phyloP scores from a whole-genome alignment of 2,888 invertebrate species.

The Orchesella flavescens region DNA sequence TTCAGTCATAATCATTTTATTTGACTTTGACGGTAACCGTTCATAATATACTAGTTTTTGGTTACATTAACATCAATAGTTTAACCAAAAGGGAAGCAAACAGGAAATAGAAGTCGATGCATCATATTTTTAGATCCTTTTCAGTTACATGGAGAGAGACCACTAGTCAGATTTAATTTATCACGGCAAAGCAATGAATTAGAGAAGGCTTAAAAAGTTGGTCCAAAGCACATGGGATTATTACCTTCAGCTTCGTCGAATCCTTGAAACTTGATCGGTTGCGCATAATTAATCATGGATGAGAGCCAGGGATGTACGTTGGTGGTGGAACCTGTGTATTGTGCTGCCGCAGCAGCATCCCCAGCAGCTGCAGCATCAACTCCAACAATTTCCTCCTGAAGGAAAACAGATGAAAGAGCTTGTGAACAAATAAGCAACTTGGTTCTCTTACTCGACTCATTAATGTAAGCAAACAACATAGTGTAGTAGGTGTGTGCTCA shows the following conservation, averaged over 20 bases:
- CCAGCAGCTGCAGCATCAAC: constrained; percentile 70
- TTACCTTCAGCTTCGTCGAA: constrained; percentile 97
- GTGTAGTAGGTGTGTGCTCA: neutral
- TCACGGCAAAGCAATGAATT: too few relatives aligned
- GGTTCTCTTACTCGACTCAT: neutral
- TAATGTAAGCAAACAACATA: neutral
- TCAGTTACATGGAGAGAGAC: too few relatives aligned
- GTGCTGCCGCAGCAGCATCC: constrained; percentile 79
- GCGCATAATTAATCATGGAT: constrained; percentile 99
- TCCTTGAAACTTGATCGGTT: constrained; percentile 98
- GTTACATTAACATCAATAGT: too few relatives aligned
- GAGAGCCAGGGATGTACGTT: constrained; percentile 99
- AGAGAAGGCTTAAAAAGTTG: too few relatives aligned
- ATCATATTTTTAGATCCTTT: too few relatives aligned
- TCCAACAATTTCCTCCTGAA: constrained; percentile 65
- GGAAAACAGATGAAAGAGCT: neutral
- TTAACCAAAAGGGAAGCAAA: too few relatives aligned
- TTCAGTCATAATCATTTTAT: too few relatives aligned
- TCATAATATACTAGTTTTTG: too few relatives aligned
- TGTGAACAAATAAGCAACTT: neutral
- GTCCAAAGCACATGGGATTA: neutral
- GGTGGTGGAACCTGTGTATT: constrained; percentile 97
- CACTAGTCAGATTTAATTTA: too few relatives aligned
- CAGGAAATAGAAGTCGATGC: too few relatives aligned
- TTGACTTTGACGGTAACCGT: too few relatives aligned